phyloP scores from a whole-genome alignment of 2,113 vertebrate species.

The Crypturellus undulatus region DNA sequence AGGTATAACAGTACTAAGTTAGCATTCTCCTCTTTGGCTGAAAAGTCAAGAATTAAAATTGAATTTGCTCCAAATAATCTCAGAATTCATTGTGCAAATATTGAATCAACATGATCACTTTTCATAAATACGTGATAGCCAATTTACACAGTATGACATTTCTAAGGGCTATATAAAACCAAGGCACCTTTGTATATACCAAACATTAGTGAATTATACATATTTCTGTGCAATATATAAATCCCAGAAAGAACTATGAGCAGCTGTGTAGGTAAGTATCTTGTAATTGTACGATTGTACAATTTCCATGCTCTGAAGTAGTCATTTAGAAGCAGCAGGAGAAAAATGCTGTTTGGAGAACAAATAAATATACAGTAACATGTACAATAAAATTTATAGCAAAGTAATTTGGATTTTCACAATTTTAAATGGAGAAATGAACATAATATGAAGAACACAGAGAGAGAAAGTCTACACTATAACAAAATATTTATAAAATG shows the following conservation, averaged over 20 bases:
- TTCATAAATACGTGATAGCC: neutral
- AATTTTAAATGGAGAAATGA: neutral
- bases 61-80: neutral
- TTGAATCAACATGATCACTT: neutral
- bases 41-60: neutral
- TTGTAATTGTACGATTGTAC: neutral
- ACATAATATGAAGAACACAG: neutral
- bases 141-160: neutral
- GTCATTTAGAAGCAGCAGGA: neutral
- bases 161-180: neutral
- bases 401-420: neutral
- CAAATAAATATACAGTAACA: neutral
- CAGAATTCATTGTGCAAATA: neutral
- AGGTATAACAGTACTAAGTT: slow-evolving; percentile 8
- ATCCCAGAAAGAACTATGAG: neutral
- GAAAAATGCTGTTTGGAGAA: neutral
- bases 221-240: neutral
- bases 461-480: neutral
- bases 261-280: neutral
- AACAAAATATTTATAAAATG: neutral
- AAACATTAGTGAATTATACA: neutral
- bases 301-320: neutral
- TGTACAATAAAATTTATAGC: neutral
- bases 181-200: neutral
- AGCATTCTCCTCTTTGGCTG: neutral